phyloP scores from a whole-genome alignment of 92 coral and sea anemone genomes.

The Bergia puertoricense region DNA sequence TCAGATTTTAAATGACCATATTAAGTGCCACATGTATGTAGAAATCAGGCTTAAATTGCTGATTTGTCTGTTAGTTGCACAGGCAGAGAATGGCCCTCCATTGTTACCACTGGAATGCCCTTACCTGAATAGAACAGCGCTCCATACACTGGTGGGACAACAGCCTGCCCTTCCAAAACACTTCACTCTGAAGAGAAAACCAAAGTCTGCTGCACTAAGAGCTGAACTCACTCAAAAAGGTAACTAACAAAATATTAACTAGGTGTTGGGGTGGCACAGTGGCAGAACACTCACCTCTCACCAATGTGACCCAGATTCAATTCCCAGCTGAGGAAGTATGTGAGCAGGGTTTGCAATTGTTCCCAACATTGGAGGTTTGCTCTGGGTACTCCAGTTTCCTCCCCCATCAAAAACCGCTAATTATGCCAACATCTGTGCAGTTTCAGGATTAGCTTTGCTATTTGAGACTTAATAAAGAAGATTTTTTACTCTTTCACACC shows the following conservation, averaged over 20 bases:
- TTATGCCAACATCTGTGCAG: too few species aligned
- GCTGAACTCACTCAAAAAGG: constrained; percentile 98
- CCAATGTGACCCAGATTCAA: too few species aligned
- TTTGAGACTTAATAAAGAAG: too few species aligned
- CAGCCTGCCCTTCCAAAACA: constrained; percentile 92
- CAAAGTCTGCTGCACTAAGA: constrained; percentile 94
- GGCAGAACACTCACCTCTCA: too few species aligned
- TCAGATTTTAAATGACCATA: too few species aligned
- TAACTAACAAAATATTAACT: constrained; percentile 17
- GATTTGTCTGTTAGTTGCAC: constrained; percentile 48
- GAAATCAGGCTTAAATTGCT: background rate
- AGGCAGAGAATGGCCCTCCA: constrained; percentile 67
- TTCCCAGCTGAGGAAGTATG: too few species aligned
- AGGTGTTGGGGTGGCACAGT: too few species aligned
- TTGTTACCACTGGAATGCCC: constrained; percentile 92
- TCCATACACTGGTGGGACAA: constrained; percentile 82
- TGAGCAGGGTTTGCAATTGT: background rate
- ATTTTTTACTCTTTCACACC: too few species aligned
- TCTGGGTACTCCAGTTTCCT: too few species aligned
- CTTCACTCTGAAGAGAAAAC: constrained; percentile 94
- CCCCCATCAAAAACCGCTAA: too few species aligned
- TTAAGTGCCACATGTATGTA: too few species aligned
- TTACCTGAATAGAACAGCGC: constrained; percentile 86
- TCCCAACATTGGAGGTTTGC: background rate
- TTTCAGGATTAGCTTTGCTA: too few species aligned